phyloP scores from a whole-genome alignment of 2,797 vertebrate genomes.

The Paedocypris micromegethes region DNA sequence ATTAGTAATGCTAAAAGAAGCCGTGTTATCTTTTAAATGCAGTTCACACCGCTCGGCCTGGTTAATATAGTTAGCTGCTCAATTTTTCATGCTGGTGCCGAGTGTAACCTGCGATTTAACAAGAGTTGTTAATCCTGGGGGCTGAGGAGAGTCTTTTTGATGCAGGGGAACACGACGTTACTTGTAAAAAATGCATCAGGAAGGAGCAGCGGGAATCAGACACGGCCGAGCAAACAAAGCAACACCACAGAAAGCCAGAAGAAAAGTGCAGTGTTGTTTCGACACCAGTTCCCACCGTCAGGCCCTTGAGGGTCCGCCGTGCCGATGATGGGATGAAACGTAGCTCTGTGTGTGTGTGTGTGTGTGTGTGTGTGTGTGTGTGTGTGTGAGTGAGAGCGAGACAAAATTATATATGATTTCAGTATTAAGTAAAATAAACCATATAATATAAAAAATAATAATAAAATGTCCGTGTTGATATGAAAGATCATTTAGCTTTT shows the following conservation, averaged over 20 bases:
- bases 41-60: constrained; percentile 55
- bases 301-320: constrained; percentile 51
- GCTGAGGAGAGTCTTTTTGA: constrained; percentile 95
- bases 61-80: constrained; percentile 90
- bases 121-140: constrained; percentile 95
- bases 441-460: no score
- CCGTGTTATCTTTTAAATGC: constrained; percentile 64
- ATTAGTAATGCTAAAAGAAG: constrained; percentile 74
- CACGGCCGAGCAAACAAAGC: constrained; percentile 60
- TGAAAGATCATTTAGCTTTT: no score
- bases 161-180: constrained; percentile 82
- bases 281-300: constrained; percentile 59
- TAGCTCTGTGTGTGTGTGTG: constrained; percentile 42
- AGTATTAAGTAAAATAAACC: no score
- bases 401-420: no score
- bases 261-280: constrained; percentile 64
- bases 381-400: neutral
- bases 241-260: constrained; percentile 54
- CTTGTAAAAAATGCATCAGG: constrained; percentile 83
- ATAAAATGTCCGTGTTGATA: no score
- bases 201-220: constrained; percentile 58
- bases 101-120: constrained; percentile 97
- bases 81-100: constrained; percentile 94
- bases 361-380: constrained; percentile 19
- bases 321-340: constrained; percentile 31